Evolutionary conservation across 2,888 invertebrate species (phyloP).

Genomic region (Microctonus aethiopoides): DNA sequence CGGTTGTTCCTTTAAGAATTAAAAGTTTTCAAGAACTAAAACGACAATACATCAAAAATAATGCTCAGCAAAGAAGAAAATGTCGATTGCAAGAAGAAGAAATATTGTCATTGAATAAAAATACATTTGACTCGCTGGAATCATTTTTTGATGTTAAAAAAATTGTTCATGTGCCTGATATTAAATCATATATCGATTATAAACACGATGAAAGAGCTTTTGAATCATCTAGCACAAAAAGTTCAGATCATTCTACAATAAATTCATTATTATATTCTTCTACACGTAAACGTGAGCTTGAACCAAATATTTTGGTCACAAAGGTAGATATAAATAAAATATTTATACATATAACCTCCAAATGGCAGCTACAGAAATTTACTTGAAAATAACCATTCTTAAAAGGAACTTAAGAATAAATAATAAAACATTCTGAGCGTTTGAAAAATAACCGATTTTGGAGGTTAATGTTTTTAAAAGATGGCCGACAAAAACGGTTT

Average conservation of each 20-base stretch:
- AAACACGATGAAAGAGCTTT: slow-evolving; percentile 1
- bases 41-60: slow-evolving; percentile 40
- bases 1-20: slow-evolving; percentile 41
- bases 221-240: neutral
- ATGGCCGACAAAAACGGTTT: no score
- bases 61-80: slow-evolving; percentile 33
- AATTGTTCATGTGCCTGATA: slow-evolving; percentile 50
- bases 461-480: no score
- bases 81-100: slow-evolving; percentile 32
- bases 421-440: no score
- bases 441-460: no score
- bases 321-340: neutral
- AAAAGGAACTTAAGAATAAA: no score
- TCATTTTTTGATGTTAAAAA: slow-evolving; percentile 57
- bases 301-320: neutral
- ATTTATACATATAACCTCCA: no score
- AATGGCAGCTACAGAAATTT: no score
- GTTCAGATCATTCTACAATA: neutral
- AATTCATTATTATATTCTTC: neutral
- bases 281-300: neutral
- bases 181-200: slow-evolving; percentile 23
- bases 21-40: slow-evolving; percentile 51
- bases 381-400: no score
- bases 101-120: slow-evolving; percentile 40
- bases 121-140: slow-evolving; percentile 53